These are phyloP conservation scores for Holocentrus rufus DNA, from an alignment of 2,797 vertebrate species.

Conservation along the genomic window DNA sequence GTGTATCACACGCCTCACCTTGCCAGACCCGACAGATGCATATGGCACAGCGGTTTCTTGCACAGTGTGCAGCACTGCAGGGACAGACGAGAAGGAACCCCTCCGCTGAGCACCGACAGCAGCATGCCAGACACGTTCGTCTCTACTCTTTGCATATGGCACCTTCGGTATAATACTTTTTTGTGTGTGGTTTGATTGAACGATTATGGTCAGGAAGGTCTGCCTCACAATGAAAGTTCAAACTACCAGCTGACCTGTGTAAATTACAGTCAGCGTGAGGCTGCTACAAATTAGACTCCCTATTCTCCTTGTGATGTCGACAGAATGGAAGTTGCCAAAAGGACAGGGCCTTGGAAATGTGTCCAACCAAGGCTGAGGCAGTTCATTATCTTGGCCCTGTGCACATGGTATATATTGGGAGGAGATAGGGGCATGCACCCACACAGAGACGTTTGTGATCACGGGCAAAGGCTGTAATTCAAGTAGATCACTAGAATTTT, in stretches of 20 bases:
- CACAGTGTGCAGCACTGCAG: slow-evolving; percentile 4
- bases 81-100: slow-evolving; percentile 11
- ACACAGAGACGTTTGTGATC: slow-evolving; percentile 46
- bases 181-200: slow-evolving; percentile 69
- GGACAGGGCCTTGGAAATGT: slow-evolving; percentile 63
- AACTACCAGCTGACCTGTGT: slow-evolving; percentile 68
- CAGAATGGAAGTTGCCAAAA: slow-evolving; percentile 70
- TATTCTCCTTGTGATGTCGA: slow-evolving; percentile 76
- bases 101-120: slow-evolving; percentile 21
- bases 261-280: slow-evolving; percentile 76
- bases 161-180: slow-evolving; percentile 50
- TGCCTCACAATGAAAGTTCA: slow-evolving; percentile 71
- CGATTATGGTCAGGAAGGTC: slow-evolving; percentile 71
- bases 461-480: slow-evolving; percentile 30
- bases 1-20: not conserved
- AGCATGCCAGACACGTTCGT: slow-evolving; percentile 53
- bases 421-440: slow-evolving; percentile 24
- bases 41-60: not conserved
- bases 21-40: no score
- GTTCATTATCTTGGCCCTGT: slow-evolving; percentile 66
- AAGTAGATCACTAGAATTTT: not conserved
- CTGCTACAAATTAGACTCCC: slow-evolving; percentile 71
- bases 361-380: slow-evolving; percentile 60
- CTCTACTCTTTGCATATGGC: slow-evolving; percentile 64
- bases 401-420: slow-evolving; percentile 46